Evolutionary conservation across 2,888 invertebrate genomes (phyloP).

Genomic region (Folsomia manolachei): DNA sequence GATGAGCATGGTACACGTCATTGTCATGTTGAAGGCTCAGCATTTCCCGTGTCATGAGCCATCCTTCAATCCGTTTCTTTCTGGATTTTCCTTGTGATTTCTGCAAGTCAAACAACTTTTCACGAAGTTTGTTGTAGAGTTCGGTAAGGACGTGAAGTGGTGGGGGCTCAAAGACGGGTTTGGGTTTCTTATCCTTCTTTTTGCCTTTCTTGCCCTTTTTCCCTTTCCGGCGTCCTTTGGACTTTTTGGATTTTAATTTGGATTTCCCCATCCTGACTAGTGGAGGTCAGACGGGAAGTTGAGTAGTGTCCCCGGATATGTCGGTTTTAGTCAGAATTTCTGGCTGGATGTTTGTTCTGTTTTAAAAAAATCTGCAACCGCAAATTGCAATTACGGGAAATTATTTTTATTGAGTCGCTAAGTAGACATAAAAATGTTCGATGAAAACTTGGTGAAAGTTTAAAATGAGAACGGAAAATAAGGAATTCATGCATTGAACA

Average conservation of each 20-base stretch:
- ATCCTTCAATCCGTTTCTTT: slow-evolving; percentile 47
- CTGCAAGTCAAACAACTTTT: slow-evolving; percentile 32
- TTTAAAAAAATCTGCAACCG: too few species aligned
- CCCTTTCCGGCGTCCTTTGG: slow-evolving; percentile 24
- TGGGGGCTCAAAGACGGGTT: slow-evolving; percentile 28
- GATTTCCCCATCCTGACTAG: too few species aligned
- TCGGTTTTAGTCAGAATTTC: too few species aligned
- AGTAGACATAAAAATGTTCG: too few species aligned
- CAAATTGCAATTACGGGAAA: too few species aligned
- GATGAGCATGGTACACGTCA: slow-evolving; percentile 40
- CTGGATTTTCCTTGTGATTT: slow-evolving; percentile 34
- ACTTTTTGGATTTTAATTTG: slow-evolving; percentile 24
- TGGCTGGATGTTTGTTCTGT: too few species aligned
- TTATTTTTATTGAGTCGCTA: too few species aligned
- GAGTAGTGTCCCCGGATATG: too few species aligned
- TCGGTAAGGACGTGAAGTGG: slow-evolving; percentile 44
- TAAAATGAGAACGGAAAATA: too few species aligned
- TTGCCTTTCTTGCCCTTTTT: slow-evolving; percentile 12
- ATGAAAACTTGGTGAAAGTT: too few species aligned
- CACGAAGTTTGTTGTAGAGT: slow-evolving; percentile 43
- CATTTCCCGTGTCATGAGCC: slow-evolving; percentile 47
- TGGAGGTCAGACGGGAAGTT: too few species aligned
- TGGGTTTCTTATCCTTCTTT: slow-evolving; percentile 27
- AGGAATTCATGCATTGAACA: too few species aligned
- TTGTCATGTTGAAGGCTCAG: slow-evolving; percentile 42